phyloP scores from a whole-genome alignment of 2,888 invertebrate genomes.

The Spodoptera picta region DNA sequence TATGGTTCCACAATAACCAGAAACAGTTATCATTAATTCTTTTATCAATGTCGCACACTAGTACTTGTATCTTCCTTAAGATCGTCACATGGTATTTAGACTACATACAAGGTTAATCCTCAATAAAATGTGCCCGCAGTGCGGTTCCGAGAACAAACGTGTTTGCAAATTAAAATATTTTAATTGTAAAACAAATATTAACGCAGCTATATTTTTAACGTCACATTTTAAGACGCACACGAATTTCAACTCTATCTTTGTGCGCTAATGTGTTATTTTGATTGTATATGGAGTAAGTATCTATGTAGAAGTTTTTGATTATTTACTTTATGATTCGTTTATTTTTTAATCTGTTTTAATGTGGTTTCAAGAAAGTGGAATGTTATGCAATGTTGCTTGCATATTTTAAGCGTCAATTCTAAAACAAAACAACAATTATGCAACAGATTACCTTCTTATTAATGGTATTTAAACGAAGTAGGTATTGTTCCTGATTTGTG shows the following conservation, averaged over 20 bases:
- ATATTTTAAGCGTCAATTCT: conserved; percentile 1
- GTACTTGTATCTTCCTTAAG: not conserved
- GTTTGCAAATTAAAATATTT: conserved; percentile 50
- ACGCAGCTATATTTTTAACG: conserved; percentile 31
- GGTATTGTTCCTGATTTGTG: too few relatives aligned
- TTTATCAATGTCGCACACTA: not conserved
- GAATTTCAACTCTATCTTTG: not conserved
- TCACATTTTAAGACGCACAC: conserved; percentile 24
- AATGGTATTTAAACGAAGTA: too few relatives aligned
- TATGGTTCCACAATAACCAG: too few relatives aligned
- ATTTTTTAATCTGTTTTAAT: conserved; percentile 1
- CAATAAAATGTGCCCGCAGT: conserved; percentile 28
- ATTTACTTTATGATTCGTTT: conserved; percentile 6
- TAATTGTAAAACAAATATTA: conserved; percentile 47
- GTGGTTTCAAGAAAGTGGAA: conserved; percentile 19
- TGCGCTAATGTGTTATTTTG: not conserved
- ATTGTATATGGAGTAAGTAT: not conserved
- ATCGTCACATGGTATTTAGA: conserved; percentile 21
- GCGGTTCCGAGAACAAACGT: conserved; percentile 28
- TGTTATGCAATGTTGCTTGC: conserved; percentile 20
- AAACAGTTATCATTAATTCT: not conserved
- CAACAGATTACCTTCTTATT: too few relatives aligned
- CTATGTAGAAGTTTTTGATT: too few relatives aligned
- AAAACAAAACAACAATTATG: too few relatives aligned
- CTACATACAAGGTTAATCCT: conserved; percentile 25